A percentile compares a stretch with the other conserved stretches of the same genome.
Evolutionary conservation across 1,140 invertebrate species (phyloP).

Genomic region (Halotydeus destructor): DNA sequence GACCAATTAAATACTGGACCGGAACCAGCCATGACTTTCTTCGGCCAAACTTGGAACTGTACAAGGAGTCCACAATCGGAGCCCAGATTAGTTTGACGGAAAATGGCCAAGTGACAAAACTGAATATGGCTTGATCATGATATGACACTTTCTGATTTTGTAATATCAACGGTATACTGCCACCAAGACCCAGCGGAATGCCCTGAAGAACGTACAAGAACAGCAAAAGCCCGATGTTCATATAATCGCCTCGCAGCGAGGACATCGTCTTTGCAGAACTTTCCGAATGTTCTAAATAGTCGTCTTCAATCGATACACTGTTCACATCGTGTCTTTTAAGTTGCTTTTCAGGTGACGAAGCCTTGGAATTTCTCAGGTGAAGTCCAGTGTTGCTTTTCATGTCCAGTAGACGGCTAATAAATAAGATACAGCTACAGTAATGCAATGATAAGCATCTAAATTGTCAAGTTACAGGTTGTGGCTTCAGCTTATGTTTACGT

Average conservation of each 20-base stretch:
- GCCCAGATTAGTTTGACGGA: conserved; percentile 95
- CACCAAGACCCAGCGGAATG: conserved; percentile 77
- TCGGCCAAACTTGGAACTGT: conserved; percentile 55
- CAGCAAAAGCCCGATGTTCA: conserved; percentile 52
- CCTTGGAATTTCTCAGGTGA: too few species aligned
- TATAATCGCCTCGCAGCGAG: conserved; percentile 17
- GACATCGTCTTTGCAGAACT: neutral
- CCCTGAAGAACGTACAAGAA: conserved; percentile 91
- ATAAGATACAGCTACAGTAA: too few species aligned
- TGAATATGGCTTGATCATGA: conserved; percentile 88
- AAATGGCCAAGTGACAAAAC: conserved; percentile 94
- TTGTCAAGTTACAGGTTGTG: too few species aligned
- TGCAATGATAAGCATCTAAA: too few species aligned
- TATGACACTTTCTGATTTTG: conserved; percentile 75
- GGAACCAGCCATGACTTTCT: conserved; percentile 94
- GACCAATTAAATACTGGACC: conserved; percentile 47
- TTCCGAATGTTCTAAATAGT: too few species aligned
- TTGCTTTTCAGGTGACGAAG: too few species aligned
- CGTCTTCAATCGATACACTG: too few species aligned
- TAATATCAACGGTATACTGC: conserved; percentile 82
- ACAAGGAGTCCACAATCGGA: conserved; percentile 84
- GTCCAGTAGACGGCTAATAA: too few species aligned
- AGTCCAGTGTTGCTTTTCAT: too few species aligned
- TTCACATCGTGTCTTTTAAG: too few species aligned
- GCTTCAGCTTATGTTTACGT: too few species aligned